Evolutionary conservation across 2,797 vertebrate species (phyloP).

Genomic region (Danio aesculapii): DNA sequence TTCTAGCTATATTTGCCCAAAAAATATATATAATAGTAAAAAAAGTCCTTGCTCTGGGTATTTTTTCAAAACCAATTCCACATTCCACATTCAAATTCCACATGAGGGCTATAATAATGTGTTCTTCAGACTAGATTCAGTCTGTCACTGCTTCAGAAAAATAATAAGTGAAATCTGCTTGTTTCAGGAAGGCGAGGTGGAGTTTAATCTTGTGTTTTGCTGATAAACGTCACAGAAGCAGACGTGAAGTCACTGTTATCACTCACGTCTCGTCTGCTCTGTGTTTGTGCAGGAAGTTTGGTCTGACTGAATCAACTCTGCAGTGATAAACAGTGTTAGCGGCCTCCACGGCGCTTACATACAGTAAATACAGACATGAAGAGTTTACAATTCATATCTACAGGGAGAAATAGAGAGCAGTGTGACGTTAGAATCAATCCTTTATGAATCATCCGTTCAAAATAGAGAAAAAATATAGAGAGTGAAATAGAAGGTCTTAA

Average conservation of each 20-base stretch:
- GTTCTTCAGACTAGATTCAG: too few species aligned
- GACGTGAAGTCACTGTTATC: conserved; percentile 34
- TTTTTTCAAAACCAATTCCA: too few species aligned
- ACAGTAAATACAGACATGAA: neutral
- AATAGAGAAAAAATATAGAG: too few species aligned
- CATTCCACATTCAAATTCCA: too few species aligned
- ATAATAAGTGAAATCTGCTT: neutral
- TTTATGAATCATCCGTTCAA: neutral
- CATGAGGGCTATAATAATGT: too few species aligned
- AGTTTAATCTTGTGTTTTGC: conserved; percentile 9
- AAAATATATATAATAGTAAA: too few species aligned
- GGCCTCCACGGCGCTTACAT: neutral
- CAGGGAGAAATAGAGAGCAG: neutral
- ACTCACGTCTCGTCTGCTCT: conserved; percentile 47
- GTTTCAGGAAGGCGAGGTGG: conserved; percentile 2
- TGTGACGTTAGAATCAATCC: conserved; percentile 1
- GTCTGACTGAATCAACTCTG: neutral
- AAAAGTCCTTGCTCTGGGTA: too few species aligned
- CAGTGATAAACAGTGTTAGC: conserved; percentile 38
- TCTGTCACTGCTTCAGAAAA: too few species aligned
- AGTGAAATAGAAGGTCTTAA: too few species aligned
- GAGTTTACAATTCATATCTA: conserved; percentile 17
- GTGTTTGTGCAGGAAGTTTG: conserved; percentile 34
- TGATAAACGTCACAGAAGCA: conserved; percentile 37
- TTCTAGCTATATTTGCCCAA: too few species aligned